Conservation (phyloP, 2,113 vertebrate genomes). For the Brachionichthys hirsutus region DNA sequence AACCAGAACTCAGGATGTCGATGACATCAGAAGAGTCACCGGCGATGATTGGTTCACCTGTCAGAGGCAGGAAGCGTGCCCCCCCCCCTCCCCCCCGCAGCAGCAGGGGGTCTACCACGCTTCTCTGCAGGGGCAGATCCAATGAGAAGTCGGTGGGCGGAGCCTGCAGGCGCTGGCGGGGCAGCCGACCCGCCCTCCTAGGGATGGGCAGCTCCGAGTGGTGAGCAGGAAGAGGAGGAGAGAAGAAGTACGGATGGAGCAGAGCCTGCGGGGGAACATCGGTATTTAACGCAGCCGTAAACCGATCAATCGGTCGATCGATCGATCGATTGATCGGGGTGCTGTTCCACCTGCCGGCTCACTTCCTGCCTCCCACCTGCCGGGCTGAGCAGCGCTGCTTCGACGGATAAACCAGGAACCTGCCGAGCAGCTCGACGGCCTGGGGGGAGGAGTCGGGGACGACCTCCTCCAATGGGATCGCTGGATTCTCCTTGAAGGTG, state of each 20-base stretch:
- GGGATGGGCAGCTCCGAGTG: conserved; percentile 88
- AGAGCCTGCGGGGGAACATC: conserved; percentile 76
- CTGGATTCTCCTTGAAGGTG: conserved; percentile 87
- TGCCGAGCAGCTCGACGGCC: conserved; percentile 82
- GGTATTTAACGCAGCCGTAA: too few species aligned
- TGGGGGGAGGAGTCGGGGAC: conserved; percentile 83
- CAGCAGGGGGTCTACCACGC: conserved; percentile 78
- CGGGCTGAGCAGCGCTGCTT: conserved; percentile 77
- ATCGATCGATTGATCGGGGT: too few species aligned
- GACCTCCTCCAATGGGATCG: conserved; percentile 84
- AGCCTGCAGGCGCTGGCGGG: conserved; percentile 72
- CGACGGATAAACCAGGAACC: conserved; percentile 86
- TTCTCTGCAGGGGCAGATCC: conserved; percentile 80
- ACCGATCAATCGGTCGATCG: too few species aligned
- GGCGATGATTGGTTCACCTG: background rate
- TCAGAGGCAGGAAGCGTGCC: conserved; percentile 62
- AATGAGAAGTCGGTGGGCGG: conserved; percentile 81
- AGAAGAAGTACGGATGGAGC: conserved; percentile 88
- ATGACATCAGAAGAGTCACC: too few species aligned
- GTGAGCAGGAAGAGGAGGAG: conserved; percentile 84
- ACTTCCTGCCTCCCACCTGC: conserved; percentile 69
- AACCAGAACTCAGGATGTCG: too few species aligned
- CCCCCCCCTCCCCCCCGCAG: too few species aligned
- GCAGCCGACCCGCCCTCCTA: conserved; percentile 75
- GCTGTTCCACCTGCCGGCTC: background rate